phyloP scores from a whole-genome alignment of 2,888 invertebrate genomes.

The Agrypnus murinus region DNA sequence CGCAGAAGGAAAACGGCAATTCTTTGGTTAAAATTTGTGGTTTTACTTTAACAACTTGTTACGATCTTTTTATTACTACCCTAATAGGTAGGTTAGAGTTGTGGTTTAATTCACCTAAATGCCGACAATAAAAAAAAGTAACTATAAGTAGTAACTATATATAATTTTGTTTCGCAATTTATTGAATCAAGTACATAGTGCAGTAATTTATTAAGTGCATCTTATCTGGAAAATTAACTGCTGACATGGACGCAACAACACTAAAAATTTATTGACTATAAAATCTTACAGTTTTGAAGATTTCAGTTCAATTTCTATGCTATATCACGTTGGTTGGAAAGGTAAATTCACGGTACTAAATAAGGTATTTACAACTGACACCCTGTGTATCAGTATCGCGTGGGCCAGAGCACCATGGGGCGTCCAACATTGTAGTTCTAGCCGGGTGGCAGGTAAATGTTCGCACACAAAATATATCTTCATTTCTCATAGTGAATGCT shows the following conservation, averaged over 20 bases:
- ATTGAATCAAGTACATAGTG: no score
- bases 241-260: no score
- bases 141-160: no score
- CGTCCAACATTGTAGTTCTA: slow-evolving; percentile 55
- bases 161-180: not conserved
- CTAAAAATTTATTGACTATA: no score
- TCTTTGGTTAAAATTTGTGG: slow-evolving; percentile 33
- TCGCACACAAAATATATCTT: slow-evolving; percentile 64
- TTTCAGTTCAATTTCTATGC: no score
- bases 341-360: slow-evolving; percentile 54
- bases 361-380: slow-evolving; percentile 66
- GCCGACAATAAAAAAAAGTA: slow-evolving; percentile 23
- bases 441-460: slow-evolving; percentile 65
- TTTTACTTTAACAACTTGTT: slow-evolving; percentile 38
- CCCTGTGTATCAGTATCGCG: slow-evolving; percentile 63
- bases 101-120: slow-evolving; percentile 31
- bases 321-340: slow-evolving; percentile 49
- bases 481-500: slow-evolving; percentile 56
- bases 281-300: no score
- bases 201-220: no score
- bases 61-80: slow-evolving; percentile 27
- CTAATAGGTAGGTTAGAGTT: slow-evolving; percentile 22
- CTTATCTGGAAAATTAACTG: no score
- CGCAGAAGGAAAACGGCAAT: slow-evolving; percentile 11
- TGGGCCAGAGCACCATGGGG: slow-evolving; percentile 62